Percentiles rank a stretch among this genome's conserved stretches.
Evolutionary conservation across 2,113 vertebrate genomes (phyloP).

Genomic region (Psilopsiagon aurifrons): DNA sequence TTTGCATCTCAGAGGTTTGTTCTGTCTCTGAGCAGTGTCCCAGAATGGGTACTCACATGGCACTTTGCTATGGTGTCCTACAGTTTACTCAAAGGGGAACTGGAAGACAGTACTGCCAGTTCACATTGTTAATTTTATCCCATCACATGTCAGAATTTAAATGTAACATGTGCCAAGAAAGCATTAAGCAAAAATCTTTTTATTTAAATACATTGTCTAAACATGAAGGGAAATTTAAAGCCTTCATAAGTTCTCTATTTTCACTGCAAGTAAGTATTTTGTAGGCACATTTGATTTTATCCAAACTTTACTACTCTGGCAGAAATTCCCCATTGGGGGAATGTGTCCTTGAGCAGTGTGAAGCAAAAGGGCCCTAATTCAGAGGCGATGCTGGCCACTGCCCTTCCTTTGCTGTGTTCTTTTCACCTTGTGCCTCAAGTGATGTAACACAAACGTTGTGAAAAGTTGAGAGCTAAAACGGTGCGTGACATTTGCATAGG

Average conservation of each 20-base stretch:
- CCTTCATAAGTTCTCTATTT: neutral
- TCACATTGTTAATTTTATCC: neutral
- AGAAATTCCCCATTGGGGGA: neutral
- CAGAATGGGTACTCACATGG: neutral
- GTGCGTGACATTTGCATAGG: neutral
- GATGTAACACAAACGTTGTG: neutral
- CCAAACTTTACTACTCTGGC: neutral
- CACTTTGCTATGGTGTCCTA: neutral
- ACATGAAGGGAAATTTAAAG: neutral
- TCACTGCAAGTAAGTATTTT: neutral
- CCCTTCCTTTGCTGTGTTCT: neutral
- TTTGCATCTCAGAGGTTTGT: neutral
- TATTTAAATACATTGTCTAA: neutral
- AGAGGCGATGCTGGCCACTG: neutral
- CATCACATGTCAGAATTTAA: neutral
- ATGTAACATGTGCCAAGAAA: neutral
- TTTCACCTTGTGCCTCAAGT: neutral
- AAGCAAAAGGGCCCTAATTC: neutral
- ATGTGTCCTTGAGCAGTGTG: neutral
- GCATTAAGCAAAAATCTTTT: neutral
- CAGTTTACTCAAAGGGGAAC: neutral
- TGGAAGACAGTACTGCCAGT: neutral
- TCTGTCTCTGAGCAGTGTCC: neutral
- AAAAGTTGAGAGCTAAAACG: slow-evolving; percentile 15
- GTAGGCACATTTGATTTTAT: neutral